Conservation (phyloP, 2,113 vertebrate species). For the Thomomys bottae region DNA sequence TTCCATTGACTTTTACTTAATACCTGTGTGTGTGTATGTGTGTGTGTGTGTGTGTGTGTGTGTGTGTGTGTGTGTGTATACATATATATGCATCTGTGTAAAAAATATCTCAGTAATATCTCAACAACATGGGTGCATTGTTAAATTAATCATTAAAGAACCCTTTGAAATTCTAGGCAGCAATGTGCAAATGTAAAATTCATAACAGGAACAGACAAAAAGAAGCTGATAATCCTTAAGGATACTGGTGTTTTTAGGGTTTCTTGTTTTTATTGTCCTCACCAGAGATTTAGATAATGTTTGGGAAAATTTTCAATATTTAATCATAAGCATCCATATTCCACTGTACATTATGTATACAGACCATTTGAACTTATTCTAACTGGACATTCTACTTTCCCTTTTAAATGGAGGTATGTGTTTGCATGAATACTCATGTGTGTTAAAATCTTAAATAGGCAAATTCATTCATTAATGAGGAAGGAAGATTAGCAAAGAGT, state of each 20-base stretch:
- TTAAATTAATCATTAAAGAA: conserved; percentile 78
- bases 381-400: not conserved
- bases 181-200: conserved; percentile 78
- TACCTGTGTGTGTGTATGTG: conserved; percentile 21
- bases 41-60: too few relatives aligned
- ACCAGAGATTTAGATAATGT: conserved; percentile 68
- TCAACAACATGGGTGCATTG: conserved; percentile 55
- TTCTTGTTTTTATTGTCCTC: conserved; percentile 69
- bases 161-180: conserved; percentile 76
- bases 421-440: conserved; percentile 2
- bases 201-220: conserved; percentile 74
- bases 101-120: conserved; percentile 59
- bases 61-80: too few relatives aligned
- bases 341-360: conserved; percentile 17
- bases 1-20: conserved; percentile 19
- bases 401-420: not conserved
- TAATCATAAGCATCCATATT: conserved; percentile 74
- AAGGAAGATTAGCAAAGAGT: not conserved
- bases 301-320: conserved; percentile 78
- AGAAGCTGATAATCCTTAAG: conserved; percentile 73
- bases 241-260: conserved; percentile 62
- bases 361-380: conserved; percentile 4
- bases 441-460: conserved; percentile 40
- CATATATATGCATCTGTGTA: conserved; percentile 15
- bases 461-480: conserved; percentile 20